Evolutionary conservation across 1,140 invertebrate genomes (phyloP).

Genomic region (Ylistrum balloti): DNA sequence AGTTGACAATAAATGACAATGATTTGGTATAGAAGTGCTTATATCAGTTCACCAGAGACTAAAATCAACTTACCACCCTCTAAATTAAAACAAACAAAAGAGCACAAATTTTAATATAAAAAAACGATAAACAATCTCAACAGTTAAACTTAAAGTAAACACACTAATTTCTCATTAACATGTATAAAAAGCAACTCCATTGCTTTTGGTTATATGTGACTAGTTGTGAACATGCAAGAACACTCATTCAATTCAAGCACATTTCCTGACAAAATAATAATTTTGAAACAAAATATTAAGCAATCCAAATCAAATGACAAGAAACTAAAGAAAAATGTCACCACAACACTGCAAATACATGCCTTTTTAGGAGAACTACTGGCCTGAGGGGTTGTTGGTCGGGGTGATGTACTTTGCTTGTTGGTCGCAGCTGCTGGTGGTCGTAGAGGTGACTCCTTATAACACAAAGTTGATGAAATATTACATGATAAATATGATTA

Average conservation of each 20-base stretch:
- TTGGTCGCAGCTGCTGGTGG: slow-evolving; percentile 59
- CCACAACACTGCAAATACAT: slow-evolving; percentile 33
- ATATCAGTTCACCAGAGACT: slow-evolving; percentile 17
- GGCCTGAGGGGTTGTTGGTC: slow-evolving; percentile 58
- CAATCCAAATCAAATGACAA: not conserved
- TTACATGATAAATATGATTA: too few relatives aligned
- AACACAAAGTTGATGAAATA: too few relatives aligned
- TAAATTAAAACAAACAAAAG: slow-evolving; percentile 56
- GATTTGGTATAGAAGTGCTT: not conserved
- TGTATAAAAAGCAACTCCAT: too few relatives aligned
- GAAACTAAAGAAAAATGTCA: slow-evolving; percentile 11
- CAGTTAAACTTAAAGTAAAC: too few relatives aligned
- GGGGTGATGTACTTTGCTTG: slow-evolving; percentile 42
- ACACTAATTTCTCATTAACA: too few relatives aligned
- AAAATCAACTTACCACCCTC: slow-evolving; percentile 48
- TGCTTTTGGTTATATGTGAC: not conserved
- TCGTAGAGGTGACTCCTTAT: slow-evolving; percentile 66
- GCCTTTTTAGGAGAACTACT: slow-evolving; percentile 63
- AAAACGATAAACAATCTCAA: too few relatives aligned
- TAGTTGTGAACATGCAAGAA: slow-evolving; percentile 33
- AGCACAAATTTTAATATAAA: not conserved
- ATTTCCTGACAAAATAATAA: not conserved
- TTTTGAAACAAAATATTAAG: not conserved
- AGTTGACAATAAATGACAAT: not conserved
- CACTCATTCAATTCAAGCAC: not conserved